Base-by-base conservation (phyloP, 37 sponge, comb jelly and placozoan species). In the Theonella swinhoei region DNA sequence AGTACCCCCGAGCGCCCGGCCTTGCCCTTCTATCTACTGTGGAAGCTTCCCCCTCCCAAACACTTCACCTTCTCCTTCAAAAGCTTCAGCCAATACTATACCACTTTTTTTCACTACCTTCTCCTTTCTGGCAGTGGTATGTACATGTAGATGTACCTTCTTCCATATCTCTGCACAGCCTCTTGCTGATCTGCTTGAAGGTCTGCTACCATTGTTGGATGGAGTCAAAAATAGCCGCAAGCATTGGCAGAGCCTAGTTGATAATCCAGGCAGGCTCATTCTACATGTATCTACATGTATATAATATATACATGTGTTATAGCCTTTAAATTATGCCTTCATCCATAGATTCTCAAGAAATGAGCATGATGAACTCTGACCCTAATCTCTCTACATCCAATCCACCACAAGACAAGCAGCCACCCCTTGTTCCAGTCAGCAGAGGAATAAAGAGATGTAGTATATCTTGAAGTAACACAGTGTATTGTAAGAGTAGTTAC, bases 221-320 rank as follows among this genome's bases (percentile, higher is more conserved):
- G 92, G 92, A 1, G 75, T 84, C 34, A 43, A 29, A 3, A 83
- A 75, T 14, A 92, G 88, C 85, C 73, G 81, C 42, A 37, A 68
- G 3, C 63, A 74, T 31, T 92, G 92, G 92, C 64, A 84, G 68
- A 2, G 32, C 2, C 42, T 84, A 4, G 76, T 59, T 24, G 84
- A 76, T 32, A 66, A 75, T 3, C 73, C 73, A 34, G 64, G 69
- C 26, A 47, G 54, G 11, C 14, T 47, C 54, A 7, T 14, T 47
- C 7, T 7, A 47, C 54, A 66, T 23, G 17, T 47, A 47, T 47
- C 14, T 14, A 47, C 11, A 47, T 14, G 11, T 47, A 14, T 47
- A 7, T 47, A 17, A 17, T 14, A 47, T 47, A 7, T 7, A 7
- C 7, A 17, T 47, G 14, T 47, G 11, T 47, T 7, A n/a, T n/a